Evolutionary conservation across 2,113 vertebrate genomes (phyloP), one percentile per base, ranked within the genome.

Genomic region (Neolamprologus sp.): DNA sequence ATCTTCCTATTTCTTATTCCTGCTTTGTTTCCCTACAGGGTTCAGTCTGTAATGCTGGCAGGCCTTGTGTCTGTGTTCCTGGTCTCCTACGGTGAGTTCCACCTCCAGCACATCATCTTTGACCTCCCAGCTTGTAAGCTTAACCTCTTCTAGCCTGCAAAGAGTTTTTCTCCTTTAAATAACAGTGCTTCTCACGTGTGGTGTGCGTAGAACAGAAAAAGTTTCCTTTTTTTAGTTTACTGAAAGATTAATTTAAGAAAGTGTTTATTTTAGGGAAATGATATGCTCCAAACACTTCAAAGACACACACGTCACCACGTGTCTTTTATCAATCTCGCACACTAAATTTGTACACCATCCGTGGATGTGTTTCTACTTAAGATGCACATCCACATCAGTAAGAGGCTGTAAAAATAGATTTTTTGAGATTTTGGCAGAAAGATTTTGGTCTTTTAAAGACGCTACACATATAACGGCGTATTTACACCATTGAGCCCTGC

Each of bases 51-150:
- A 9, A 88, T 91, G 92, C 81, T 93, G 85, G 68, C 73, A 8
- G 63, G 94, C 85, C 89, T 96, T 75, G 28, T 92, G 19, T 91
- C 65, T 21, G 26, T 95, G 58, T 54, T 94, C 73, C 82, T 95
- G 85, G 11, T 87, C 71, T 88, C 86, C 40, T 82, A 71, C 16
- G 95, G 96, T 97, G 88, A 95, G 96, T 94, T 78, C 28, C 10
- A 81, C 54, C 7, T 58, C 33, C 7, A n/a, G 9, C 51, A 21
- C 68, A 63, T 68, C 65, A 73, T 5, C 11, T 33, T 23, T 83
- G 28, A 57, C 54, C 21, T 40, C 12, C 81, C 16, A 53, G 54
- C 16, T 31, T 42, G 19, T 33, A 42, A 37, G 28, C 21, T 54
- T 75, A 47, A 37, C 28, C 23, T 73, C 81, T 42, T 31, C 23